Base-by-base conservation (phyloP, 2,113 vertebrate species). In the Bujurquina vittata region DNA sequence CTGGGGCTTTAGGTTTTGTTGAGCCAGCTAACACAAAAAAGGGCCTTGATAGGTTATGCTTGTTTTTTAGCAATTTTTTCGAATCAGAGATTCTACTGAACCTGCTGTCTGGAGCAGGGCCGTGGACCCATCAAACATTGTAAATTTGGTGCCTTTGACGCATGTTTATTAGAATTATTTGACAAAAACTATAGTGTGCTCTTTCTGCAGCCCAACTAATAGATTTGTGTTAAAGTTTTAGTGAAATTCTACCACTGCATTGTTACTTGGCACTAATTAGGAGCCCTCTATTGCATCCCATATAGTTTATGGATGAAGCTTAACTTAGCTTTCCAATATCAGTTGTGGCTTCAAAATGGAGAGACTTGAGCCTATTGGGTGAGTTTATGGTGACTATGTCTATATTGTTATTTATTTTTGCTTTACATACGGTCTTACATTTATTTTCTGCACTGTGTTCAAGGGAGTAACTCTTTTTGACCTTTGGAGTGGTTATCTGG, bases 401-500 rank as follows among this genome's bases (percentile, higher is more conserved):
- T 15, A 69, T 20, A 23, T 35, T 7, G 2, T 8, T 35, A 9
- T 35, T 35, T 33, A 33, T 33, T 33, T 33, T 5, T 7, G 4
- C 52, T 69, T 72, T 52, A 52, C 0, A 5, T 52, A 31, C 11
- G 20, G 65, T 52, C 43, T 31, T 52, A 17, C 65, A 72, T 49
- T 31, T 52, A 3, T 29, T 40, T 67, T 61, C 5, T 31, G 22
- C 18, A 23, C 33, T 23, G 18, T 60, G 20, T 82, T 55, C 57
- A 57, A 5, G 56, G 46, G 26, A 33, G 57, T 65, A 57, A 52
- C 75, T 55, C 43, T 7, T 31, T 62, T 65, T 84, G 88, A 88
- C 84, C 81, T 91, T 85, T 88, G 75, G 80, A 88, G 77, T 54
- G 35, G 54, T 88, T 88, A 92, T 93, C 85, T 80, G 58, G 84